These are phyloP conservation scores for Vulpes lagopus DNA, from an alignment of 2,113 vertebrate genomes.

Conservation along the genomic window DNA sequence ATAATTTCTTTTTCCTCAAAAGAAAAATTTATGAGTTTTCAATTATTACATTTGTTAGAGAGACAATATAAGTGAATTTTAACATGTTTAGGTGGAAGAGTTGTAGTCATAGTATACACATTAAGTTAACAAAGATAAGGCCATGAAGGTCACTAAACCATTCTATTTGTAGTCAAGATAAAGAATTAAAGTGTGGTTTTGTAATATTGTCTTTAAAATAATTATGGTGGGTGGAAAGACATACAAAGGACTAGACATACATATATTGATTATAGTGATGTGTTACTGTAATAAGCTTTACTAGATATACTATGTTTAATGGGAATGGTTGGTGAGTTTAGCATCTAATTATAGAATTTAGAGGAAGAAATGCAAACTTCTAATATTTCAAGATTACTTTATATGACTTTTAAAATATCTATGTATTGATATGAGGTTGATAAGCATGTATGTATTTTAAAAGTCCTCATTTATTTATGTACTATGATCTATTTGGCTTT, in stretches of 20 bases:
- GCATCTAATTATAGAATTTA: background rate
- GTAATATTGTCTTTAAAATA: slow-evolving; percentile 7
- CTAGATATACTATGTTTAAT: background rate
- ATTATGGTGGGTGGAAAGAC: background rate
- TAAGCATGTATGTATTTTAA: background rate
- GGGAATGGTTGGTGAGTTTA: background rate
- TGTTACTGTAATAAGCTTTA: background rate
- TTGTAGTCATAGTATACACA: background rate
- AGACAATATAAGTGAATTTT: background rate
- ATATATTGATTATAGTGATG: background rate
- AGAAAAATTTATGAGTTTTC: background rate
- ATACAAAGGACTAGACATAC: background rate
- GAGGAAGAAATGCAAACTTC: background rate
- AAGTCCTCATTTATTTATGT: background rate
- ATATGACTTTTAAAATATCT: slow-evolving; percentile 37
- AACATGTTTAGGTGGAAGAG: background rate
- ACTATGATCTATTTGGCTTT: background rate
- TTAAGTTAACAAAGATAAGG: slow-evolving; percentile 1
- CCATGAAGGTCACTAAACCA: background rate
- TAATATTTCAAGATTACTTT: background rate
- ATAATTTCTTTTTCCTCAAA: background rate
- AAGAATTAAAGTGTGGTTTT: slow-evolving; percentile 24
- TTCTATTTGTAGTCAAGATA: background rate
- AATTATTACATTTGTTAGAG: background rate
- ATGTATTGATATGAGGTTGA: background rate